A percentile compares a stretch with the other conserved stretches of the same genome.
Conservation (phyloP, 2,113 vertebrate species). For the Philantomba maxwellii region DNA sequence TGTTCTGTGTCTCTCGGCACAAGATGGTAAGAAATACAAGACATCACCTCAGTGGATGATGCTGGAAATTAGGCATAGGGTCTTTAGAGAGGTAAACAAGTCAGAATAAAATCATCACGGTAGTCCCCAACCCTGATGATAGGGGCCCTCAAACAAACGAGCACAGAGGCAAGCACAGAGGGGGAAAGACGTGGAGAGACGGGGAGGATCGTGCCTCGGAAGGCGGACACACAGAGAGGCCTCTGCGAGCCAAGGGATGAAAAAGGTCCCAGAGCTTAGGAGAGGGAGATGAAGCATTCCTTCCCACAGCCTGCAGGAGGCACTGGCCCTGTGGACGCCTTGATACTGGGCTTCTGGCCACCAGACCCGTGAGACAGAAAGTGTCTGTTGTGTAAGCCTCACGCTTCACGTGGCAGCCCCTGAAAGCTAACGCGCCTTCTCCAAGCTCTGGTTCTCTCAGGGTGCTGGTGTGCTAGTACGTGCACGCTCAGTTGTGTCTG, state of each 20-base stretch:
- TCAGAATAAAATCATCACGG: neutral
- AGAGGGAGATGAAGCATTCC: neutral
- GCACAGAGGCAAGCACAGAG: neutral
- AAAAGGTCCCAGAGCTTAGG: neutral
- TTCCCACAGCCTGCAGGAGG: neutral
- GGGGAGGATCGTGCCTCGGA: neutral
- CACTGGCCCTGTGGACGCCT: neutral
- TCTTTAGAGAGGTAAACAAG: neutral
- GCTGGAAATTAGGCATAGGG: neutral
- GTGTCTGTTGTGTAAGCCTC: neutral
- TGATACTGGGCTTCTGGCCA: neutral
- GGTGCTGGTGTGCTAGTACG: fast-evolving
- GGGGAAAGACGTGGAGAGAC: fast-evolving
- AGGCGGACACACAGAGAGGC: neutral
- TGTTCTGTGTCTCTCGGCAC: neutral
- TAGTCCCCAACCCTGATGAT: neutral
- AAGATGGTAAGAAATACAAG: neutral
- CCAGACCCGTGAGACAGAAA: neutral
- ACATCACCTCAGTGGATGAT: neutral
- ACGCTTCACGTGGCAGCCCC: neutral
- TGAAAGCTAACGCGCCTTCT: neutral
- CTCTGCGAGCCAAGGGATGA: neutral
- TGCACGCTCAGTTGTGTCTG: fast-evolving
- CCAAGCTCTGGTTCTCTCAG: neutral
- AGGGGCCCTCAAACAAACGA: neutral